Evolutionary conservation across 2,888 invertebrate genomes (phyloP).

Genomic region (Ichneumon xanthorius): DNA sequence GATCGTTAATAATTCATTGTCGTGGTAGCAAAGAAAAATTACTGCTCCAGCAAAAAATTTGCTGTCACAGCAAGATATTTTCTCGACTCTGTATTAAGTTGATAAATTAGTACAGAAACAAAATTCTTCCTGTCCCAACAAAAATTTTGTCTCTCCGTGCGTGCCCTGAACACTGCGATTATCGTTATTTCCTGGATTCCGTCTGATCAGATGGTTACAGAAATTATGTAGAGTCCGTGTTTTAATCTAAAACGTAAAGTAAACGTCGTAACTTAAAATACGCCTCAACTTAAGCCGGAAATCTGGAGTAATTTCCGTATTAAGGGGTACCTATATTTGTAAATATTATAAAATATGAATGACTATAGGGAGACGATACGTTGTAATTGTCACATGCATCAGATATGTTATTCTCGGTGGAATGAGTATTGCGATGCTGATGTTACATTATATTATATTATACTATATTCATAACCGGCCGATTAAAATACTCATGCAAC

Average conservation of each 20-base stretch:
- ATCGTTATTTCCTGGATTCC: not conserved
- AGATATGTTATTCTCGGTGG: not conserved
- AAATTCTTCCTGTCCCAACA: too few species aligned
- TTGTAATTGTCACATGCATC: not conserved
- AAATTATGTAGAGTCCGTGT: too few species aligned
- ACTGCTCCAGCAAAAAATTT: too few species aligned
- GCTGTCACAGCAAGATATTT: too few species aligned
- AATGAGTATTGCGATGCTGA: not conserved
- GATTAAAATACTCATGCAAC: not conserved
- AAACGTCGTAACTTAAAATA: not conserved
- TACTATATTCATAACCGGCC: not conserved
- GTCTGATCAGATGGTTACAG: not conserved
- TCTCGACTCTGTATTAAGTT: too few species aligned
- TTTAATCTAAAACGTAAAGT: not conserved
- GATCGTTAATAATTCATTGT: too few species aligned
- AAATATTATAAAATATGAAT: slow-evolving; percentile 22
- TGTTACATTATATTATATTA: slow-evolving; percentile 4
- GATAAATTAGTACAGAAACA: too few species aligned
- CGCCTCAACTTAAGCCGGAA: not conserved
- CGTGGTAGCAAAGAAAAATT: too few species aligned
- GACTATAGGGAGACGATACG: not conserved
- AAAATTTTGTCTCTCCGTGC: too few species aligned
- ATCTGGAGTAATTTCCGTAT: not conserved
- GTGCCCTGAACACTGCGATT: not conserved
- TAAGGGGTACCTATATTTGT: not conserved